Evolutionary conservation across 2,113 vertebrate species (phyloP).

Genomic region (Camelus bactrianus): DNA sequence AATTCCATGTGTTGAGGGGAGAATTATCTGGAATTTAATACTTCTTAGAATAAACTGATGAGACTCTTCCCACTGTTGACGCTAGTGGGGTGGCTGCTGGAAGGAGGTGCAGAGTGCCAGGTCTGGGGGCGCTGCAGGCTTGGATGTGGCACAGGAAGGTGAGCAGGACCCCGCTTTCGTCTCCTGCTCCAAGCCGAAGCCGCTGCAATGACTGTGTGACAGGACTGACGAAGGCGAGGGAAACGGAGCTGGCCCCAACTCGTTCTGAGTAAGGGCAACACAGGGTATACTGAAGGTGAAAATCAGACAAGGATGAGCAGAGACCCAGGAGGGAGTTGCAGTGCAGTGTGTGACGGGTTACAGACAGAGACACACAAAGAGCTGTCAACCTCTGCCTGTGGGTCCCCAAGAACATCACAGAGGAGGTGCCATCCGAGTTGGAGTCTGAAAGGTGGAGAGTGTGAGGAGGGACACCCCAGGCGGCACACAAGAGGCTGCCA

Average conservation of each 20-base stretch:
- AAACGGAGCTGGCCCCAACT: neutral
- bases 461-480: neutral
- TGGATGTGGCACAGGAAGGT: accelerated
- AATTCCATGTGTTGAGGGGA: neutral
- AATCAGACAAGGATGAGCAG: neutral
- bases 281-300: neutral
- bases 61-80: neutral
- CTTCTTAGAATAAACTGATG: neutral
- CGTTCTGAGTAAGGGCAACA: neutral
- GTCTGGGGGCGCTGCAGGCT: neutral
- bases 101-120: neutral
- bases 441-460: neutral
- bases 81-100: no score
- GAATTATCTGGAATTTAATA: neutral
- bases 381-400: neutral
- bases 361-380: neutral
- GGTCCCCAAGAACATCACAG: neutral
- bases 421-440: neutral
- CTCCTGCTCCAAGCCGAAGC: neutral
- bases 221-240: neutral
- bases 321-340: neutral
- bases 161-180: neutral
- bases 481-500: accelerated
- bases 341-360: neutral
- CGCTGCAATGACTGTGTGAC: neutral